phyloP scores from a whole-genome alignment of 1,140 invertebrate genomes.

The Bursaphelenchus mucronatus region DNA sequence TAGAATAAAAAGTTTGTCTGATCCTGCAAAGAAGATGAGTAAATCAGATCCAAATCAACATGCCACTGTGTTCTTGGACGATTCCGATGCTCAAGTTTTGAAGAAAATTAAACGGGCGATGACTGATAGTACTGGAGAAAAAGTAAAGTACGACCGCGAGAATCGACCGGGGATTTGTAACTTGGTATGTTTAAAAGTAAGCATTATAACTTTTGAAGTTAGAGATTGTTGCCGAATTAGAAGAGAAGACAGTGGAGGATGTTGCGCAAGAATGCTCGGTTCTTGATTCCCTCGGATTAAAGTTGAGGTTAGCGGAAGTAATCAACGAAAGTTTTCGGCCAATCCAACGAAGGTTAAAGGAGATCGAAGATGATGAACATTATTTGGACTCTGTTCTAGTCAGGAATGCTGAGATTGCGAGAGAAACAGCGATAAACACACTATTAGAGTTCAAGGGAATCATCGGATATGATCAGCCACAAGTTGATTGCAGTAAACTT shows the following conservation, averaged over 20 bases:
- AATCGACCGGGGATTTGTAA: constrained; percentile 44
- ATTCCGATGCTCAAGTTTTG: constrained; percentile 72
- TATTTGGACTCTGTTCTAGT: constrained; percentile 17
- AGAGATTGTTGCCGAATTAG: constrained; percentile 19
- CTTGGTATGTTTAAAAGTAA: constrained; percentile 18
- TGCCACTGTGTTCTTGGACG: constrained; percentile 75
- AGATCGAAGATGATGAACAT: constrained; percentile 6
- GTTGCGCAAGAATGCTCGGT: constrained; percentile 13
- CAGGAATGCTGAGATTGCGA: constrained; percentile 30
- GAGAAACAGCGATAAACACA: constrained; percentile 15
- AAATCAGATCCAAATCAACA: constrained; percentile 80
- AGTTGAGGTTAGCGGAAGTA: constrained; percentile 15
- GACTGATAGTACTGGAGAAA: constrained; percentile 69
- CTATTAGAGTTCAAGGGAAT: constrained; percentile 33
- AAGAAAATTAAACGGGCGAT: constrained; percentile 83
- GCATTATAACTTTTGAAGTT: constrained; percentile 22
- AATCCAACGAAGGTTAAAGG: constrained; percentile 2
- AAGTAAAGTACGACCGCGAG: constrained; percentile 42
- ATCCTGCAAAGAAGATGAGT: constrained; percentile 91
- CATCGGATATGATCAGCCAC: constrained; percentile 25
- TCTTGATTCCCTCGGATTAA: constrained; percentile 39
- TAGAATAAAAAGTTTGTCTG: constrained; percentile 73
- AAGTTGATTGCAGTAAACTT: not conserved
- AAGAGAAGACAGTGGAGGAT: constrained; percentile 23
- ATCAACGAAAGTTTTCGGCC: constrained; percentile 12